phyloP scores from a whole-genome alignment of 2,113 vertebrate species.

The Scortum barcoo region DNA sequence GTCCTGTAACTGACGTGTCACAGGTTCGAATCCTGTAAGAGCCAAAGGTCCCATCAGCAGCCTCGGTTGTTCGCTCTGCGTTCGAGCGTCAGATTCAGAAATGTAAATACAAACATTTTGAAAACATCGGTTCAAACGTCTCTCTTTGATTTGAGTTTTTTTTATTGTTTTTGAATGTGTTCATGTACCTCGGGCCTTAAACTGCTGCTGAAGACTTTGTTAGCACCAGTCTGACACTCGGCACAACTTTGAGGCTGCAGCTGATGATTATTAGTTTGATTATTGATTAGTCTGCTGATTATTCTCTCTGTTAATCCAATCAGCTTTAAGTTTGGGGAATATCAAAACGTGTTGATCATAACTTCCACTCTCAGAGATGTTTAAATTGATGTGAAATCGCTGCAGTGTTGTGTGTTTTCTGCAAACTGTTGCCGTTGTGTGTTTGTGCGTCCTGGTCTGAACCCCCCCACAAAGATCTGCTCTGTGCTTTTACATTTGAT shows the following conservation, averaged over 20 bases:
- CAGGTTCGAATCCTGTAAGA: constrained; percentile 30
- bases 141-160: constrained; percentile 10
- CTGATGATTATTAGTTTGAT: neutral
- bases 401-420: too few species aligned
- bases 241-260: constrained; percentile 18
- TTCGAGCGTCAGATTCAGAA: neutral
- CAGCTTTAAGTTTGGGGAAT: neutral
- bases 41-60: constrained; percentile 31
- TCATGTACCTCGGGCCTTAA: constrained; percentile 76
- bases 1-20: neutral
- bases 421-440: constrained; percentile 17
- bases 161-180: constrained; percentile 21
- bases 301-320: neutral
- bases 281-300: neutral
- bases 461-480: neutral
- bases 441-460: constrained; percentile 35
- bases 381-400: too few species aligned
- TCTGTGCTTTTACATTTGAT: neutral
- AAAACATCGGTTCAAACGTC: constrained; percentile 21
- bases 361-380: too few species aligned
- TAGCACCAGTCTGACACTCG: neutral
- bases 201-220: constrained; percentile 63
- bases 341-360: neutral
- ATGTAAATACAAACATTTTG: constrained; percentile 38
- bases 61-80: neutral